Evolutionary conservation across 2,888 invertebrate species (phyloP), one percentile per base, ranked within the genome.

Genomic region (Sinhomidia bicolor): DNA sequence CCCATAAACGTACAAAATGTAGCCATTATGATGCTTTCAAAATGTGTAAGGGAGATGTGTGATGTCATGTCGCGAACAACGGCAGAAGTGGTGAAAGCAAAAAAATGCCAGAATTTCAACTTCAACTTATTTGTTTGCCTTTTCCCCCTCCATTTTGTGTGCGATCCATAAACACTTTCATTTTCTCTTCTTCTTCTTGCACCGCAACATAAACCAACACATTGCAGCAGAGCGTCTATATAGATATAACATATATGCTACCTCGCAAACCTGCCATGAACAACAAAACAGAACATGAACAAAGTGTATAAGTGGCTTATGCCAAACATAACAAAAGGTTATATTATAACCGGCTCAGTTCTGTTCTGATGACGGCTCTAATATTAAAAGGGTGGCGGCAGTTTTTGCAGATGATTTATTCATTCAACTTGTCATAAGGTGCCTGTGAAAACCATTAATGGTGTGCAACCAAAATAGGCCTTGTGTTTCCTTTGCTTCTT

Each of bases 381-480:
- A 60, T 26, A 12, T 32, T n/a, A 71, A 71, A 62, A 44, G 7
- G 44, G 68, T 17, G 68, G 20, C 20, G 23, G 68, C 32, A 71
- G 71, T 29, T n/a, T n/a, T 41, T 12, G 68, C 26, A 44, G 20
- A 87, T 87, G 86, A 87, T 87, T 80, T 87, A 87, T 87, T 80
- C 68, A 85, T 85, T 80, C 78, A 78, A 62, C 78, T 85, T 79
- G 81, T 79, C 80, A 81, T 32, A 74, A 87, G 86, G 81, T 87
- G 71, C 81, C 86, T 36, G 9, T 41, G 65, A 81, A 81, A 87
- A 54, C 81, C 81, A 81, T 87, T 87, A 87, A 87, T 81, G 81
- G 36, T 20, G 32, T 20, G 47, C 47, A 65, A 65, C 81, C 47
- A 47, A 80, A 81, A 29, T 51, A 57, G 78, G 78, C 36, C 79